Percentiles rank a stretch among this genome's conserved stretches.
Evolutionary conservation across 2,888 invertebrate species (phyloP).

Genomic region (Xestoiulus laeticollis): DNA sequence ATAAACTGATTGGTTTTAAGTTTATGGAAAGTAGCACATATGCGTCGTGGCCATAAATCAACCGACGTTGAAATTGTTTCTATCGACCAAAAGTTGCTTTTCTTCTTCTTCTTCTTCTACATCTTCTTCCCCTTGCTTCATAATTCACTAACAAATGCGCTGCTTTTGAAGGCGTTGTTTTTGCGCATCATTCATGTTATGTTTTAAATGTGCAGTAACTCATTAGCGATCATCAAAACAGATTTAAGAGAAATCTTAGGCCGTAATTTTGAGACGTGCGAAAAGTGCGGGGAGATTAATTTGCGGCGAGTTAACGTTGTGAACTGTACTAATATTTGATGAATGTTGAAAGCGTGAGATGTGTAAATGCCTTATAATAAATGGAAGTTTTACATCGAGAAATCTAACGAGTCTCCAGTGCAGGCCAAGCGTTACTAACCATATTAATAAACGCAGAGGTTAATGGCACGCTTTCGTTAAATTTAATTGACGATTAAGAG

Average conservation of each 20-base stretch:
- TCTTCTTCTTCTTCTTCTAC: neutral
- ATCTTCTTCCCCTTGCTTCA: neutral
- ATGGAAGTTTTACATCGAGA: neutral
- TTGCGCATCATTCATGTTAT: neutral
- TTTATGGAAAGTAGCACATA: constrained; percentile 24
- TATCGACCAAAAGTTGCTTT: neutral
- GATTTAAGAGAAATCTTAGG: constrained; percentile 28
- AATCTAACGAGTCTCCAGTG: neutral
- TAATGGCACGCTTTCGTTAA: neutral
- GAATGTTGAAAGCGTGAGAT: neutral
- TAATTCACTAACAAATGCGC: neutral
- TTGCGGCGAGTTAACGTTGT: constrained; percentile 20
- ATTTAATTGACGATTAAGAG: neutral
- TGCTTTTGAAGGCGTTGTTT: neutral
- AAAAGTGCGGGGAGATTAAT: neutral
- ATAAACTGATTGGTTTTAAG: constrained; percentile 12
- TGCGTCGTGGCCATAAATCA: neutral
- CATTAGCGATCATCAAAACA: constrained; percentile 34
- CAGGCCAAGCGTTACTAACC: neutral
- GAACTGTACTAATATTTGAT: neutral
- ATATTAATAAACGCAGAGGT: neutral
- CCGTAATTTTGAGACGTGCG: neutral
- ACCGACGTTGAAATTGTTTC: constrained; percentile 10
- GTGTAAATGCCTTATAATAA: neutral
- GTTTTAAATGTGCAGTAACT: neutral